phyloP scores from a whole-genome alignment of 2,888 invertebrate species.

The Teinopalpus imperialis region DNA sequence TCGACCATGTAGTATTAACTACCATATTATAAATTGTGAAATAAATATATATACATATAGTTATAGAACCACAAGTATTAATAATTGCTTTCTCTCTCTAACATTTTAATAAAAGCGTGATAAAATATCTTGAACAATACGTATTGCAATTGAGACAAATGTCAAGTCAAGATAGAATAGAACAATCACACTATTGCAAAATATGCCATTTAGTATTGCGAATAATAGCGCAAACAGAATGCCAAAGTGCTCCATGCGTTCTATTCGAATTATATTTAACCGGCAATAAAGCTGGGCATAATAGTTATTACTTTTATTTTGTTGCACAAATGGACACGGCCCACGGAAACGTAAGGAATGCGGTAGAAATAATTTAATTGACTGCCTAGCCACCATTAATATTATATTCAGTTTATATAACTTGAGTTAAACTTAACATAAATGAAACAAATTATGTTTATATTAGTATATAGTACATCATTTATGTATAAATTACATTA shows the following conservation, averaged over 20 bases:
- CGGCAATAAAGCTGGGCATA: neutral
- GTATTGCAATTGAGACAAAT: neutral
- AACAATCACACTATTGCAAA: neutral
- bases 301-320: slow-evolving; percentile 6
- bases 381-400: slow-evolving; percentile 8
- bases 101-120: no score
- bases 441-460: no score
- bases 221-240: slow-evolving; percentile 22
- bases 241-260: slow-evolving; percentile 21
- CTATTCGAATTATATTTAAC: slow-evolving; percentile 29
- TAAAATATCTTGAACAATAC: no score
- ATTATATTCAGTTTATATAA: slow-evolving; percentile 4
- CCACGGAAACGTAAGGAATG: slow-evolving; percentile 35
- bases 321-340: slow-evolving; percentile 1
- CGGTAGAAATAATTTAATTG: slow-evolving; percentile 33
- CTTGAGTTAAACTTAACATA: no score
- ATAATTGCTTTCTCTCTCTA: no score
- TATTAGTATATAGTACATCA: no score
- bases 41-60: no score
- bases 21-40: no score
- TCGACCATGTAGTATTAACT: no score
- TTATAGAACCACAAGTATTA: no score
- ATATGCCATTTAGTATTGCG: neutral
- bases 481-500: no score
- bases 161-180: slow-evolving; percentile 10